Conservation (phyloP, 1,140 invertebrate genomes). For the Diabrotica virgifera region DNA sequence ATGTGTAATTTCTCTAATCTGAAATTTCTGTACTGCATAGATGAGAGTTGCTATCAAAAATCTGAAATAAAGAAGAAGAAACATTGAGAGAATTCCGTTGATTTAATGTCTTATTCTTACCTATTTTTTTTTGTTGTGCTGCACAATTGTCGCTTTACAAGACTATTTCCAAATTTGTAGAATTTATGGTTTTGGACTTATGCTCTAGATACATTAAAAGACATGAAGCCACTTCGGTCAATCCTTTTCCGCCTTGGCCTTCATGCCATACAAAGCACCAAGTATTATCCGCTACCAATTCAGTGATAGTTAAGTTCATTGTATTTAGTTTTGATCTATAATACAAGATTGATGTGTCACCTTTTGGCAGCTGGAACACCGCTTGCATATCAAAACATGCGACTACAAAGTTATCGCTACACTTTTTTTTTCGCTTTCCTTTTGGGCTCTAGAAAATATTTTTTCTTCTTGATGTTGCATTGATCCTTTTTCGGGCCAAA, state of each 20-base stretch:
- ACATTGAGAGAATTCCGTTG: too few species aligned
- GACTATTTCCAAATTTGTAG: slow-evolving; percentile 31
- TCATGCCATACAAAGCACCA: slow-evolving; percentile 51
- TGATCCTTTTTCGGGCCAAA: too few species aligned
- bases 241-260: slow-evolving; percentile 44
- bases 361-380: too few species aligned
- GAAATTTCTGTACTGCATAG: slow-evolving; percentile 37
- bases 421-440: too few species aligned
- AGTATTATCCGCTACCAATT: slow-evolving; percentile 32
- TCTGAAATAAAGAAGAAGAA: slow-evolving; percentile 20
- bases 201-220: slow-evolving; percentile 10
- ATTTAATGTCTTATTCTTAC: too few species aligned
- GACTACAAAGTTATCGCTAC: too few species aligned
- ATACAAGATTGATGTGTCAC: too few species aligned
- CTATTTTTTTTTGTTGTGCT: slow-evolving; percentile 49
- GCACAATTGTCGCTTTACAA: slow-evolving; percentile 46
- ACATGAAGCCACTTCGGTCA: slow-evolving; percentile 47
- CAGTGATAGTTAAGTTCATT: slow-evolving; percentile 43
- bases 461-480: too few species aligned
- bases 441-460: too few species aligned
- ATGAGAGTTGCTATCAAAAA: slow-evolving; percentile 41
- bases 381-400: too few species aligned
- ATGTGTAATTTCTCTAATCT: slow-evolving; percentile 38
- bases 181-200: slow-evolving; percentile 20
- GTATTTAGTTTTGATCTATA: slow-evolving; percentile 40